Base-by-base conservation (phyloP, 2,113 vertebrate genomes). In the Myodes glareolus region DNA sequence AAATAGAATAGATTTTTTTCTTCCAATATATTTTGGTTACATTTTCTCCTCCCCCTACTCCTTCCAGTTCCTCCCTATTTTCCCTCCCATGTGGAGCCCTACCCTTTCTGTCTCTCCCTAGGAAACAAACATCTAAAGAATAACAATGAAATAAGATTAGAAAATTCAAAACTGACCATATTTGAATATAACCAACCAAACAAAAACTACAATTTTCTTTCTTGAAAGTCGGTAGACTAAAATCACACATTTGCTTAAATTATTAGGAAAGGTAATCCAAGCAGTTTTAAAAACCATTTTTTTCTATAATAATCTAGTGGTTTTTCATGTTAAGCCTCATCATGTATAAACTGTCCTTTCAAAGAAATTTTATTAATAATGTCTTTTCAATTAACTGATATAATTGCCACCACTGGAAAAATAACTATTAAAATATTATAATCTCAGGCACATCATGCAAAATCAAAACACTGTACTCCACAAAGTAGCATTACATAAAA, bases 241-340 rank as follows among this genome's bases (percentile, higher is more conserved):
- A 94, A 76, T 68, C 52, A 42, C 47, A 89, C 25, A 17, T 87
- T 92, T 82, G 67, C 25, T 94, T 88, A 90, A 92, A 94, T 72
- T 96, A 2, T 78, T 33, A 80, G 33, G 29, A 36, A 12, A 92
- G 52, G 77, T 77, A 67, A 47, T 42, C 5, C 45, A 52, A 90
- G 27, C 1, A 52, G 7, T 63, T 58, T 90, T 81, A 52, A 85
- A 55, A 70, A 91, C 16, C 19, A 5, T 23, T 86, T 77, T 96
- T 93, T 27, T 36, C 70, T 63, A 27, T 72, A 86, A 3, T 39
- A 91, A 82, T 50, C 31, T 10, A 92, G 19, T 58, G 55, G n/a
- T 92, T 88, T 65, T 75, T 75, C 63, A 78, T 75, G 13, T 61
- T 97, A 95, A 91, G 1, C 14, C 75, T 58, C 55, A 58, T 93